phyloP scores from a whole-genome alignment of 2,888 invertebrate genomes.

The Quadriops clusia region DNA sequence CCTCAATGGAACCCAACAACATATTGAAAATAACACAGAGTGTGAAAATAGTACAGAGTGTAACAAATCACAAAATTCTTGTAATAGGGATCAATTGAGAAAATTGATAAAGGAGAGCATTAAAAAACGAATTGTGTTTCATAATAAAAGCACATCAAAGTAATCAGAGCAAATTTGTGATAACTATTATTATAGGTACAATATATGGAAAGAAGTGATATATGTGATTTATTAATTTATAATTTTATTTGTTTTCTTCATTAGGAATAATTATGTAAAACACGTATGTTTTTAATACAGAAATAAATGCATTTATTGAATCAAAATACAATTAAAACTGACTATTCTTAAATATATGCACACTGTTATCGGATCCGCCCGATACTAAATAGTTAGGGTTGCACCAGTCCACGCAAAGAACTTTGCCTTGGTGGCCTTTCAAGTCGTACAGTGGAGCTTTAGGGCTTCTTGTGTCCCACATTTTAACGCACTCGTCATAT shows the following conservation, averaged over 20 bases:
- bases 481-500: conserved; percentile 80
- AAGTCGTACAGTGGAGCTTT: conserved; percentile 87
- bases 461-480: conserved; percentile 93
- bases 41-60: too few relatives aligned
- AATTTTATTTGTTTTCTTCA: conserved; percentile 3
- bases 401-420: conserved; percentile 90
- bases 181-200: too few relatives aligned
- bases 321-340: conserved; percentile 11
- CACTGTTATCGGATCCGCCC: conserved; percentile 85
- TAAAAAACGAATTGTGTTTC: too few relatives aligned
- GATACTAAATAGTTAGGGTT: conserved; percentile 75
- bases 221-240: too few relatives aligned
- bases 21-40: too few relatives aligned
- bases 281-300: not conserved
- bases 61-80: too few relatives aligned
- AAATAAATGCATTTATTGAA: conserved; percentile 1
- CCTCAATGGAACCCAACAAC: too few relatives aligned
- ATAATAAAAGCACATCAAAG: too few relatives aligned
- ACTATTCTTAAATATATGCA: conserved; percentile 67
- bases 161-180: too few relatives aligned
- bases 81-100: too few relatives aligned
- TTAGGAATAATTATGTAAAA: conserved; percentile 1
- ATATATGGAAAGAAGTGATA: too few relatives aligned
- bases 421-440: conserved; percentile 87
- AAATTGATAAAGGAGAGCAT: too few relatives aligned